Evolutionary conservation across 1,140 invertebrate species (phyloP), one percentile per base, ranked within the genome.

Genomic region (Acyrthosiphon pisum): DNA sequence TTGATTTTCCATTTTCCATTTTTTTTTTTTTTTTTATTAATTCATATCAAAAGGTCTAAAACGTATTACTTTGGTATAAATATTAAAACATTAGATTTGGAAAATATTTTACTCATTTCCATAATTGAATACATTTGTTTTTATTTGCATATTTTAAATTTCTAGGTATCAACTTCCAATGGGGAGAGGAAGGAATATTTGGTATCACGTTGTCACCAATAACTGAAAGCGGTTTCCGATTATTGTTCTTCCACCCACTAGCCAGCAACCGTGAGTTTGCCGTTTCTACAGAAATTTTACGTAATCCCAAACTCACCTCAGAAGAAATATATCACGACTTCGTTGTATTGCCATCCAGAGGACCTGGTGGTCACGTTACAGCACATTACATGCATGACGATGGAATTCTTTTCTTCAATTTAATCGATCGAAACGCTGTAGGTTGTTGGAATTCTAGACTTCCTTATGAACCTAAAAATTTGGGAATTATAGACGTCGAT

Each of bases 121-220:
- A 76, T 76, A n/a, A 6, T 35, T 76, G n/a, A 76, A n/a, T 76
- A 76, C 30, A 76, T 76, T 76, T 76, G 30, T 76, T 76, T 76
- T n/a, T 76, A 76, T 76, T 76, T 76, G 14, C 30, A 76, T 76
- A 60, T 76, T 76, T n/a, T 86, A 46, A 86, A 94, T 97, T 97
- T 81, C 97, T 96, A 14, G 97, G 97, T 6, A 94, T 98, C 2
- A 98, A 98, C 94, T 98, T 98, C 95, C 97, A 98, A 95, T 98
- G 97, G 97, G 96, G 97, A 97, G 96, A 96, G 87, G 97, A 98
- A 95, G 97, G 97, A 14, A 97, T 98, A 86, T 98, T 98, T 94
- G 97, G 97, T 2, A 97, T 98, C 95, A 96, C 96, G 1, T 94
- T 98, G 7, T 96, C 97, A 0, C 96, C 97, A 1, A 95, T 96